Base-by-base conservation (phyloP, 2,797 vertebrate species). In the Borostomias antarcticus region DNA sequence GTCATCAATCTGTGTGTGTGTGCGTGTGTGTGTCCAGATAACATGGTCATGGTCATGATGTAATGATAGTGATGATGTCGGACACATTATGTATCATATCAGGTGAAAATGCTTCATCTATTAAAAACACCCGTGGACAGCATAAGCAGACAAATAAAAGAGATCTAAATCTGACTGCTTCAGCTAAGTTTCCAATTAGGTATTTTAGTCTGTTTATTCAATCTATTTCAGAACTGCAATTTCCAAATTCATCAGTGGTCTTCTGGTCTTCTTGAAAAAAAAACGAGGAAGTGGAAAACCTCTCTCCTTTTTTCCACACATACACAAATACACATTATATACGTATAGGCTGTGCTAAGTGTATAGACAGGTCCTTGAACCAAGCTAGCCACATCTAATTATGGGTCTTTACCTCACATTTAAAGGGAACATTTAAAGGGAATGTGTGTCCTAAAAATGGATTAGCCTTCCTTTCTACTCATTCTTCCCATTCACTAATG, bases 361-460 rank as follows among this genome's bases (percentile, higher is more conserved):
- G 40, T 28, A 62, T 37, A 53, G 74, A 52, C 64, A 68, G 69
- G 71, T 75, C 80, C 81, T 80, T 71, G 73, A 74, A 70, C 35
- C 74, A 48, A 78, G 74, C 63, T 66, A 37, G 65, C 66, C 84
- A 69, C 29, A 66, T 45, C 64, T 78, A 84, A 91, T 85, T 88
- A 86, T 73, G 66, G 83, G 75, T 74, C 45, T 78, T 70, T 73
- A 75, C 72, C 75, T 68, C 76, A 47, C 64, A 29, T 77, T 79
- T 76, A 21, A 76, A 79, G 79, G 77, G 75, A 80, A 76, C 64
- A 29, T 77, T 79, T 76, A 21, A 76, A 79, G 79, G 77, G 75
- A 80, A 76, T n/a, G n/a, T 52, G 80, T 62, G 75, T 84, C 85
- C 69, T 79, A 73, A 83, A n/a, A 88, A 76, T 57, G 71, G 69